These are phyloP conservation scores for Trididemnum nubilum DNA, from an alignment of 23 tunicate species.

Conservation along the genomic window DNA sequence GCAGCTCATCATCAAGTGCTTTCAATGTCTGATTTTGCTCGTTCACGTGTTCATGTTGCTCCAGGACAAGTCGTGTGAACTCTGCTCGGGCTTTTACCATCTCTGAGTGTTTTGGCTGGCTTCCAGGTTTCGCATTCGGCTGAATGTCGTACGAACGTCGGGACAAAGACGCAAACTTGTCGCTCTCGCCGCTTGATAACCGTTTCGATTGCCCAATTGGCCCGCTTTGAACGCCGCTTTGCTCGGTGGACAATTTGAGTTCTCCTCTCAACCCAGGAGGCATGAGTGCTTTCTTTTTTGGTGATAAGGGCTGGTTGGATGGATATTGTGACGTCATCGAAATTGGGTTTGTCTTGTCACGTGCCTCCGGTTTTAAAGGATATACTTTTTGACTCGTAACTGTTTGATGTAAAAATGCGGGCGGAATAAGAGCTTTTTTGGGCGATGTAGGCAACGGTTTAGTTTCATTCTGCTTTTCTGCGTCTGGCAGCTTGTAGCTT, in stretches of 20 bases:
- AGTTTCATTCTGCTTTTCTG: neutral
- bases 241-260: neutral
- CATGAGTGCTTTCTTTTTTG: slow-evolving; percentile 47
- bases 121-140: neutral
- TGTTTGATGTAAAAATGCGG: neutral
- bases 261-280: slow-evolving; percentile 37
- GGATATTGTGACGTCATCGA: neutral
- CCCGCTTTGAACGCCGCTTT: neutral
- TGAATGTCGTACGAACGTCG: neutral
- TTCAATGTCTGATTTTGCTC: slow-evolving; percentile 62
- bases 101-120: slow-evolving; percentile 8
- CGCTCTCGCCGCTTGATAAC: neutral
- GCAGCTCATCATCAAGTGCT: slow-evolving; percentile 46
- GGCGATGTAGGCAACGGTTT: neutral
- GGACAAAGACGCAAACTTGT: neutral
- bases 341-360: neutral
- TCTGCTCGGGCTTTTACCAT: slow-evolving; percentile 60
- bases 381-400: neutral
- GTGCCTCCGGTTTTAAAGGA: neutral
- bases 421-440: slow-evolving; percentile 24
- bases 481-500: neutral
- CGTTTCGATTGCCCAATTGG: neutral
- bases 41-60: slow-evolving; percentile 71
- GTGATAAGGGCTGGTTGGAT: neutral
- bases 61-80: slow-evolving; percentile 58